Percentiles rank a stretch among this genome's conserved stretches.
Evolutionary conservation across 1,140 invertebrate species (phyloP).

Genomic region (Saccostrea echinata): DNA sequence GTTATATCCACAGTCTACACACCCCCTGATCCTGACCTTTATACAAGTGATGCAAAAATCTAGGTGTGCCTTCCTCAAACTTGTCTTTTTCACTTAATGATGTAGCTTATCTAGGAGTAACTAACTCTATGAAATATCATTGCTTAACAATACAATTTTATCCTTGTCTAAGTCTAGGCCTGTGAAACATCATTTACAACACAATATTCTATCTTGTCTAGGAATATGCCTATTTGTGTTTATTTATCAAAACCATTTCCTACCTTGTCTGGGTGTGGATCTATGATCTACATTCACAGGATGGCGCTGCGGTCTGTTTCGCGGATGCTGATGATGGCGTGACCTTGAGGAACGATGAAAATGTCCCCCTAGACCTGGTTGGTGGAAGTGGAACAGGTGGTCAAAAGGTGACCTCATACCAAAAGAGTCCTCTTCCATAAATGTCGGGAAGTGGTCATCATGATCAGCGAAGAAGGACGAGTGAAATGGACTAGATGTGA

Average conservation of each 20-base stretch:
- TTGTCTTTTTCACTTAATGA: no score
- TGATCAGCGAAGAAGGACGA: constrained; percentile 1
- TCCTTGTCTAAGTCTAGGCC: no score
- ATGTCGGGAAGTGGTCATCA: background rate
- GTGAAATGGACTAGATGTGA: background rate
- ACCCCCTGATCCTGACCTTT: no score
- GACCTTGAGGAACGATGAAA: background rate
- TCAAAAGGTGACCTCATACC: constrained; percentile 16
- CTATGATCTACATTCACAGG: background rate
- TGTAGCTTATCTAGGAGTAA: no score
- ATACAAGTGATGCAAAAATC: no score
- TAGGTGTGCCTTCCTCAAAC: no score
- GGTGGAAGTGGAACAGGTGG: constrained; percentile 2
- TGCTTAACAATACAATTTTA: no score
- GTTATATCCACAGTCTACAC: no score
- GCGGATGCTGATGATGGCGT: background rate
- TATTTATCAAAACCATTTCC: background rate
- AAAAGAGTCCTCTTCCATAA: constrained; percentile 11
- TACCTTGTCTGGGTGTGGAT: background rate
- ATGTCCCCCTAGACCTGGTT: background rate
- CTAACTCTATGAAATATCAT: no score
- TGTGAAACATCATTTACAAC: no score
- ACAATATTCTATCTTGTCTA: no score
- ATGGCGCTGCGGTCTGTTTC: background rate
- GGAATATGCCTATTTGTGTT: no score